Evolutionary conservation across 2,113 vertebrate genomes (phyloP), one percentile per base, ranked within the genome.

Genomic region (Reinhardtius hippoglossoides): DNA sequence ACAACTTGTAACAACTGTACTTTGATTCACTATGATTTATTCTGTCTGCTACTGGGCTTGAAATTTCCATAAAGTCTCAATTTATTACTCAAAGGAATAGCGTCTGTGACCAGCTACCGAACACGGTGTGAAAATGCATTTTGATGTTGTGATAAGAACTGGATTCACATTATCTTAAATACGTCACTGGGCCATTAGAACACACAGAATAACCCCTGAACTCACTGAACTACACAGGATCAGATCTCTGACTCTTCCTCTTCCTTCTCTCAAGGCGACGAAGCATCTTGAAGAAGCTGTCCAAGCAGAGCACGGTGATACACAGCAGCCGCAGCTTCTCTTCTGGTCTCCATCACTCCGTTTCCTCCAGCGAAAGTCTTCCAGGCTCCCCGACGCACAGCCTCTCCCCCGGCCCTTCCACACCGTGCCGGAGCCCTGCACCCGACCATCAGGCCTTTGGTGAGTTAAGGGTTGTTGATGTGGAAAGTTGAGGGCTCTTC

Each of bases 321-420:
- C 97, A 98, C 87, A 95, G 95, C 88, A 98, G 98, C 88, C 97
- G 96, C 56, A 98, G 97, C 90, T 97, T 97, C 92, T 97, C 97
- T 4, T 99, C 98, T 0, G 97, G 97, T 2, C 97, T 99, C 65
- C 97, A 99, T 60, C 97, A 98, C 89, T 98, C 98, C 0, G 95
- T 99, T 74, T 99, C 98, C 0, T 98, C 97, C 74, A 96, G 96
- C 0, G 98, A 99, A 91, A 99, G 98, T 91, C 95, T 98, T 21
- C 97, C 98, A 0, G 98, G 97, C 24, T 99, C 98, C 1, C 98
- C 98, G n/a, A 98, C 98, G 0, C 97, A 98, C 95, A 98, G 97
- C 91, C 94, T 97, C 23, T 98, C 98, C 5, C 96, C 98, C 0
- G 97, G 97, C 0, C 96, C 97, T 9, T 83, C 95, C 0, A 95